Evolutionary conservation across 2,113 vertebrate genomes (phyloP).

Genomic region (Uria lomvia): DNA sequence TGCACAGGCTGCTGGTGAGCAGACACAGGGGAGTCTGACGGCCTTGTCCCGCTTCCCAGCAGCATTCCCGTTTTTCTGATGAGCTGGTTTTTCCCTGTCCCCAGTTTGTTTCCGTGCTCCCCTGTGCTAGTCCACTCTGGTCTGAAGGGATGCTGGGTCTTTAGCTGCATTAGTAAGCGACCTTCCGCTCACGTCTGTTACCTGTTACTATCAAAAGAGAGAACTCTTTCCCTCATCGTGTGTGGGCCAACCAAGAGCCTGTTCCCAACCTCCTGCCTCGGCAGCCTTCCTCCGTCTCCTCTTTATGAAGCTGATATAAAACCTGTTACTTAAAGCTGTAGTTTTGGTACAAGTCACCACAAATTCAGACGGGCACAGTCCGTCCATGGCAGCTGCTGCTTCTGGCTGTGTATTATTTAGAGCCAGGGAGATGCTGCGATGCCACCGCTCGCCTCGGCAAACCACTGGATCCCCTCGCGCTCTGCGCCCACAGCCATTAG

Average conservation of each 20-base stretch:
- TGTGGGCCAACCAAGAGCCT: background rate
- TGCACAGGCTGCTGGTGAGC: background rate
- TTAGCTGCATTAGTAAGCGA: background rate
- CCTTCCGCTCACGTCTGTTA: background rate
- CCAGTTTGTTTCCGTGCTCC: background rate
- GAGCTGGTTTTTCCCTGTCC: background rate
- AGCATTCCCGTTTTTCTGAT: background rate
- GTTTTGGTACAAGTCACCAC: background rate
- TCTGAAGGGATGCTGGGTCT: background rate
- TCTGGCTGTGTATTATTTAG: constrained; percentile 5
- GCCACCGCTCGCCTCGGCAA: background rate
- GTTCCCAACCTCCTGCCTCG: background rate
- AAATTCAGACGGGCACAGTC: background rate
- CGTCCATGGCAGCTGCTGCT: background rate
- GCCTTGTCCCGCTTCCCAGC: background rate
- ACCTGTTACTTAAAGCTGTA: background rate
- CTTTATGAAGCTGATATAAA: background rate
- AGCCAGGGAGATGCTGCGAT: background rate
- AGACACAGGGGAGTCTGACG: background rate
- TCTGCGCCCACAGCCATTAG: background rate
- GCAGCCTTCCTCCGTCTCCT: background rate
- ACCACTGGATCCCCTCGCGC: constrained; percentile 22
- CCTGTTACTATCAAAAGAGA: background rate
- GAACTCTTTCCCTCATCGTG: background rate
- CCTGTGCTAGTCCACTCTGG: background rate